Base-by-base conservation (phyloP, 2,888 invertebrate species). In the Drosophila yooni region DNA sequence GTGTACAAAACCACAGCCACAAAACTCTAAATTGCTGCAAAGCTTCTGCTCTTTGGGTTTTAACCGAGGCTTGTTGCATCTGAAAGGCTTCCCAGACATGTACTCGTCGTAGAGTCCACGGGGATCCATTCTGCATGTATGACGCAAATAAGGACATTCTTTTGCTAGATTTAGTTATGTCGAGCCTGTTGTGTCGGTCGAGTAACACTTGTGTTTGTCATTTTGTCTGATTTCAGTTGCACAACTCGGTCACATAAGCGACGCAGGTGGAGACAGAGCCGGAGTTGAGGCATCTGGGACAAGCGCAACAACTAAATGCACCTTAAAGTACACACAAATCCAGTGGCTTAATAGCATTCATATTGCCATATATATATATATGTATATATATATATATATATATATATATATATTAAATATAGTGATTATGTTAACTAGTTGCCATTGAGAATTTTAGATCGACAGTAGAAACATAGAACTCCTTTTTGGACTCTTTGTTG, bases 191-290 rank as follows among this genome's bases (percentile, higher is more conserved):
- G 29, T 15, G 53, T 27, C 33, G 57, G 40, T 53, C 51, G 52
- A 57, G 57, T 71, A 58, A 63, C 66, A 29, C 21, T 51, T 70
- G 52, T 59, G 52, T 53, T 36, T 63, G 48, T 62, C 51, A 52
- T 72, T 65, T 71, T 46, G 66, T 52, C 56, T 89, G 74, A 25
- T 90, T 91, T 25, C 88, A 92, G 92, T 77, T 83, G 76, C 70
- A 70, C 84, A 75, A 75, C 50, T 59, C 72, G 61, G 61, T 70
- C 72, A 71, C 74, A 57, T 15, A 71, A 60, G 64, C 69, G 77
- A 60, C 74, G 69, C 77, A 68, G 58, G 57, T 81, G 91, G 79
- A 81, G 79, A 78, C 54, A 15, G 46, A 46, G 63, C 46, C 74
- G 18, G 46, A 58, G 78, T 66, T 67, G 73, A 4, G 25, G 46